Evolutionary conservation across 2,113 vertebrate species (phyloP), one percentile per base, ranked within the genome.

Genomic region (Desmodus rotundus): DNA sequence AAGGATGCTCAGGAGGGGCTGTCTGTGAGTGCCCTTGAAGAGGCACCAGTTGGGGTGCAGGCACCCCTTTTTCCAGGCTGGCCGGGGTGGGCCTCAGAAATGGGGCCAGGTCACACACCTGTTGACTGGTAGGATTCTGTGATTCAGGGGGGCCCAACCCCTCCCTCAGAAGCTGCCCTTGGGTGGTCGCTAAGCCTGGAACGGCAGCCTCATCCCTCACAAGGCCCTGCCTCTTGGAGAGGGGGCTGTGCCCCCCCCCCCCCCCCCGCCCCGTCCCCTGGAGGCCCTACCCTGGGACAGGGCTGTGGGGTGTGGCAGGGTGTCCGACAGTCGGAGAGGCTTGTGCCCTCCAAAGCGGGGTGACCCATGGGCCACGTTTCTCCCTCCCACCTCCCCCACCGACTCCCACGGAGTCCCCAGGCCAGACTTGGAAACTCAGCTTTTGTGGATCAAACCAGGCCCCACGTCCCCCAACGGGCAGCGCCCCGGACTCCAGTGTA

Each of bases 401-500:
- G 4, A 3, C 22, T 15, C 38, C 41, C 15, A 1, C 3, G 41
- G 65, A 91, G 78, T 36, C 63, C 43, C 47, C 6, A 12, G 54
- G 33, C 14, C 19, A 7, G 73, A 28, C 50, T 20, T 33, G n/a
- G n/a, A n/a, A 20, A 33, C 17, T 24, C 4, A 3, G 45, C 41
- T 38, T 73, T 56, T 16, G 36, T 2, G 0, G 19, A 54, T 28
- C 67, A 41, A 22, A 24, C 26, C n/a, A 61, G 56, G 31, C 16
- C 38, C 54, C 96, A 2, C 0, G 12, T 5, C 92, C 43, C 92
- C 95, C 70, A 87, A 92, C 68, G 91, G 68, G 52, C 65, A 89
- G 87, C 63, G 90, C 85, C 16, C 87, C 93, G 90, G 95, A 89
- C 96, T 86, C 67, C 56, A 5, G 93, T 95, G 92, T 93, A 92